Evolutionary conservation across 2,888 invertebrate species (phyloP).

Genomic region (Macrosoma leucophasiata): DNA sequence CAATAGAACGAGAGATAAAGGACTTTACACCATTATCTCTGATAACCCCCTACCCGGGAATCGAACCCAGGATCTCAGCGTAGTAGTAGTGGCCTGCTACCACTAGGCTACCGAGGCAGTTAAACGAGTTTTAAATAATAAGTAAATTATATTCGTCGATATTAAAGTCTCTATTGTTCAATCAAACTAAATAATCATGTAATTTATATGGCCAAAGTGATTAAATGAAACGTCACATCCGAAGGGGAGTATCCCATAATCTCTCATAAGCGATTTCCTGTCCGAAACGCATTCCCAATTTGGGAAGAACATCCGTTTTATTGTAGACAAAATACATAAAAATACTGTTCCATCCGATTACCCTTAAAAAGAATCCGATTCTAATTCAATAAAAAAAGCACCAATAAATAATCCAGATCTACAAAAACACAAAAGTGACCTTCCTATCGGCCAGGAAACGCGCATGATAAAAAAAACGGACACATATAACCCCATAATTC

Average conservation of each 20-base stretch:
- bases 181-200: too few relatives aligned
- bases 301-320: conserved; percentile 53
- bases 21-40: too few relatives aligned
- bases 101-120: too few relatives aligned
- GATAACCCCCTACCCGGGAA: too few relatives aligned
- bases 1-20: too few relatives aligned
- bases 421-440: conserved; percentile 63
- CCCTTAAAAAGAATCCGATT: conserved; percentile 47
- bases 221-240: too few relatives aligned
- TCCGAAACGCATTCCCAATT: conserved; percentile 24
- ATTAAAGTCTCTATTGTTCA: too few relatives aligned
- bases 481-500: conserved; percentile 63
- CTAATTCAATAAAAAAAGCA: conserved; percentile 48
- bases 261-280: conserved; percentile 12
- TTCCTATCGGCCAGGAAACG: conserved; percentile 61
- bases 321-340: conserved; percentile 44
- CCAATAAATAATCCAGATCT: conserved; percentile 51
- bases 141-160: too few relatives aligned
- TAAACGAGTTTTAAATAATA: too few relatives aligned
- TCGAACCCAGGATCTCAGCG: too few relatives aligned
- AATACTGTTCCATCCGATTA: conserved; percentile 52
- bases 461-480: conserved; percentile 43
- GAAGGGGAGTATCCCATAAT: conserved; percentile 13
- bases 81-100: too few relatives aligned
- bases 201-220: too few relatives aligned